These are phyloP conservation scores for Drepanosiphum platanoidis DNA, from an alignment of 2,888 invertebrate species.

Conservation along the genomic window DNA sequence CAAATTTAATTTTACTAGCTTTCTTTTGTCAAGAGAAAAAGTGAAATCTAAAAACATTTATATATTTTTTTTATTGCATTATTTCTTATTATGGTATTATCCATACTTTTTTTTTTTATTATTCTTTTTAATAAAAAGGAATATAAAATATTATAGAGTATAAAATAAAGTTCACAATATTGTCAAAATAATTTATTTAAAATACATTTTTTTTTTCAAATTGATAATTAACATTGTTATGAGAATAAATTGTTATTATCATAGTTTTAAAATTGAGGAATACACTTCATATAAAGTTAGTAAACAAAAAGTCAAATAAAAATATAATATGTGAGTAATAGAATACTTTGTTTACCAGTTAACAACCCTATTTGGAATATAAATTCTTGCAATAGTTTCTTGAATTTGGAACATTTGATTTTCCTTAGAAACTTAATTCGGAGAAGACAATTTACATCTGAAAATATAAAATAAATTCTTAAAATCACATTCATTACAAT, in stretches of 20 bases:
- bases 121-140: constrained; percentile 24
- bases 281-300: constrained; percentile 23
- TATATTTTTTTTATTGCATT: constrained; percentile 8
- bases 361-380: constrained; percentile 20
- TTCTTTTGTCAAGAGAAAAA: neutral
- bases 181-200: constrained; percentile 55
- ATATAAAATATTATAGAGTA: constrained; percentile 2
- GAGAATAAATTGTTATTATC: constrained; percentile 7
- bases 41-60: neutral
- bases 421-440: constrained; percentile 40
- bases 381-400: constrained; percentile 37
- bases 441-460: constrained; percentile 52
- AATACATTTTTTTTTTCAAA: constrained; percentile 45
- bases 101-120: too few species aligned
- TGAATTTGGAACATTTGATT: neutral
- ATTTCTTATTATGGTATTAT: neutral
- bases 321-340: constrained; percentile 13
- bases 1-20: neutral
- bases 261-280: neutral
- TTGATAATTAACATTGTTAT: constrained; percentile 25
- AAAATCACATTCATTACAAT: neutral
- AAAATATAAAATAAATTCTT: constrained; percentile 13
- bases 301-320: constrained; percentile 26
- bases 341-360: constrained; percentile 34
- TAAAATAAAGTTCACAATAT: constrained; percentile 20